Evolutionary conservation across 2,113 vertebrate genomes (phyloP).

Genomic region (Bubo bubo): DNA sequence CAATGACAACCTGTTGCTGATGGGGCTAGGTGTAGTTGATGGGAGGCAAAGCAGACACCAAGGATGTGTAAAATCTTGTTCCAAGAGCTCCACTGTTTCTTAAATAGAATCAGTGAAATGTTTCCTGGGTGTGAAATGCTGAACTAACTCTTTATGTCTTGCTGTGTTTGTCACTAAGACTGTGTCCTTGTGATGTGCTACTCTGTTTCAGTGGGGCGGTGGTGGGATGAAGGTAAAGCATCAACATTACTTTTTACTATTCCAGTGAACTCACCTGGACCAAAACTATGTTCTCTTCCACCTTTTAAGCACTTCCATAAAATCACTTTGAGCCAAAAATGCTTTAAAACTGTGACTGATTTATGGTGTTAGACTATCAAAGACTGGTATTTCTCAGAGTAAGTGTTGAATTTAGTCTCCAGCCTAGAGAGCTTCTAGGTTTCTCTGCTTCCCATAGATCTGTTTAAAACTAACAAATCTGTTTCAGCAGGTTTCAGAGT

Average conservation of each 20-base stretch:
- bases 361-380: accelerated
- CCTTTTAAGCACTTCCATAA: neutral
- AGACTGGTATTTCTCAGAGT: neutral
- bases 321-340: neutral
- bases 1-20: neutral
- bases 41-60: neutral
- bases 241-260: neutral
- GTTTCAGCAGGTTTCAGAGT: neutral
- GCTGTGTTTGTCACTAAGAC: neutral
- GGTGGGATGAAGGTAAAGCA: neutral
- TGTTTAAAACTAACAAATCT: neutral
- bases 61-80: too few species aligned
- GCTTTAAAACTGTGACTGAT: neutral
- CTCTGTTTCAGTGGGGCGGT: neutral
- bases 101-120: neutral
- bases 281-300: neutral
- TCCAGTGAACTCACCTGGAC: neutral
- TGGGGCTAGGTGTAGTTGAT: neutral
- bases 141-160: neutral
- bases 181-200: neutral
- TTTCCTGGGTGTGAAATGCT: neutral
- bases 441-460: neutral
- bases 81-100: neutral
- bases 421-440: neutral
- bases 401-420: neutral